Percentiles rank a stretch among this genome's conserved stretches.
Conservation (phyloP, 1,140 invertebrate species). For the Drosophila ohnishii region DNA sequence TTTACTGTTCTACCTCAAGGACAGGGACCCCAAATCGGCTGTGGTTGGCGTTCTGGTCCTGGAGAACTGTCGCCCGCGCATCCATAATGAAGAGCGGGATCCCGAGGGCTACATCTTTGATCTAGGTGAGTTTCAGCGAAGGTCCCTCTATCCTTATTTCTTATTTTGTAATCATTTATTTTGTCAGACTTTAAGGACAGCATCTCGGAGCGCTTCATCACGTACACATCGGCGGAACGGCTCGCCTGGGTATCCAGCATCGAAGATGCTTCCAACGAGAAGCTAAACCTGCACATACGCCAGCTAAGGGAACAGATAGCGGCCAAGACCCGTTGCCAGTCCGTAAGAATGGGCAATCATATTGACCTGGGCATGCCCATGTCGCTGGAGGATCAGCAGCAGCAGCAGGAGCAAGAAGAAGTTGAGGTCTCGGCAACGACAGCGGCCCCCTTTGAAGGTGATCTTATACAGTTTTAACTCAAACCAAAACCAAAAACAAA, state of each 20-base stretch:
- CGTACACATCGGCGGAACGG: slow-evolving; percentile 91
- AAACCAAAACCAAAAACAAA: slow-evolving; percentile 2
- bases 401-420: slow-evolving; percentile 24
- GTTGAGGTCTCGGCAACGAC: slow-evolving; percentile 2
- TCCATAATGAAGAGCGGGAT: slow-evolving; percentile 85
- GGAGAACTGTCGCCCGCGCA: slow-evolving; percentile 90
- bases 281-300: slow-evolving; percentile 90
- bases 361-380: slow-evolving; percentile 64
- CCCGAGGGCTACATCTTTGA: slow-evolving; percentile 85
- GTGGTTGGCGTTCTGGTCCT: slow-evolving; percentile 94
- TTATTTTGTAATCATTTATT: neutral
- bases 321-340: slow-evolving; percentile 32
- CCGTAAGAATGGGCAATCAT: slow-evolving; percentile 67
- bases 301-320: slow-evolving; percentile 87
- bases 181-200: slow-evolving; percentile 92
- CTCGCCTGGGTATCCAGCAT: slow-evolving; percentile 94
- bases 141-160: too few relatives aligned
- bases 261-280: slow-evolving; percentile 92
- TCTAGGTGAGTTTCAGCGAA: slow-evolving; percentile 85
- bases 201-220: slow-evolving; percentile 90
- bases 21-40: slow-evolving; percentile 93
- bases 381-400: slow-evolving; percentile 18
- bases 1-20: slow-evolving; percentile 97
- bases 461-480: slow-evolving; percentile 82
- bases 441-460: slow-evolving; percentile 84